A percentile compares a stretch with the other conserved stretches of the same genome.
phyloP scores from a whole-genome alignment of 2,888 invertebrate genomes.

The Andrena marginata region DNA sequence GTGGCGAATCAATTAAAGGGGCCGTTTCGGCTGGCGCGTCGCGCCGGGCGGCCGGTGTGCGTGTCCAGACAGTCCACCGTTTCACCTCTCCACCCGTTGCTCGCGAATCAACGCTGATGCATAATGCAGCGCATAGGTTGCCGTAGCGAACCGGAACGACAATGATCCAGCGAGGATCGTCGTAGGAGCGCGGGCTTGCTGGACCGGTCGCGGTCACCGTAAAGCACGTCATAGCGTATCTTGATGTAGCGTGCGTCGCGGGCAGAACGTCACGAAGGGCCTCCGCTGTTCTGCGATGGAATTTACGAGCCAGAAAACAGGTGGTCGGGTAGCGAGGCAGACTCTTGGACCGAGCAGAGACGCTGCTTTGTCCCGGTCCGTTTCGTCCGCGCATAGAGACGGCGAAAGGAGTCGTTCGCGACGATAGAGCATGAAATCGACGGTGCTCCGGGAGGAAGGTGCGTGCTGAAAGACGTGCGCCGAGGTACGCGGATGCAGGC shows the following conservation, averaged over 20 bases:
- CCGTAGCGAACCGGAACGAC: conserved; percentile 35
- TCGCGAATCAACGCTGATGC: conserved; percentile 34
- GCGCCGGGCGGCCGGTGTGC: neutral
- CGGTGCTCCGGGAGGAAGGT: neutral
- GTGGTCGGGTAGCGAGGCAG: conserved; percentile 14
- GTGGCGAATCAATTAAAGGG: conserved; percentile 44
- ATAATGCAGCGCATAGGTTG: conserved; percentile 48
- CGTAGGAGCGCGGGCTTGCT: conserved; percentile 16
- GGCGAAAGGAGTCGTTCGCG: too few relatives aligned
- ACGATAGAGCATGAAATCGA: conserved; percentile 21
- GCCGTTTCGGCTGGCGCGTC: conserved; percentile 18
- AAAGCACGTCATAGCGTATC: conserved; percentile 28
- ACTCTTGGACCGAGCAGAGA: neutral
- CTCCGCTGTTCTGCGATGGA: conserved; percentile 23
- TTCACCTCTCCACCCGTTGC: neutral
- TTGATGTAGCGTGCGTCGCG: conserved; percentile 32
- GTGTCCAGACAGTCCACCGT: conserved; percentile 4
- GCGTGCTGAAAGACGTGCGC: conserved; percentile 12
- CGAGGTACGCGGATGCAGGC: conserved; percentile 26
- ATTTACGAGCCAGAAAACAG: conserved; percentile 46
- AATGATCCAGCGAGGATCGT: conserved; percentile 1
- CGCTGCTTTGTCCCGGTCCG: neutral
- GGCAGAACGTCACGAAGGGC: conserved; percentile 15
- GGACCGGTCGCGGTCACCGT: conserved; percentile 9
- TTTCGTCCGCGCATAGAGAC: too few relatives aligned